Conservation (phyloP, 2,797 vertebrate species). For the Gobionotothen gibberifrons region DNA sequence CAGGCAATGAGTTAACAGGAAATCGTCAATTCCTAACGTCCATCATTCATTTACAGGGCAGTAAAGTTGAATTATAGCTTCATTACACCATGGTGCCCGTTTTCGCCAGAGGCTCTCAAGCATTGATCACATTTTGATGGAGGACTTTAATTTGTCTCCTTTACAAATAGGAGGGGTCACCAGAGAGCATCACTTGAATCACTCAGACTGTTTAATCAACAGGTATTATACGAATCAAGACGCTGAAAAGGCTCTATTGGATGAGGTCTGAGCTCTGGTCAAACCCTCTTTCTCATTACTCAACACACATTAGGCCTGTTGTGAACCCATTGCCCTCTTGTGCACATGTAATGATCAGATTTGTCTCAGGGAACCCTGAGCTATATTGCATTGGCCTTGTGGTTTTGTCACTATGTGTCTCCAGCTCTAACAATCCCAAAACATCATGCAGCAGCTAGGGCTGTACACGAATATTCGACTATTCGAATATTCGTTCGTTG, state of each 20-base stretch:
- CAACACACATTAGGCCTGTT: conserved; percentile 42
- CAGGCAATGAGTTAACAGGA: conserved; percentile 42
- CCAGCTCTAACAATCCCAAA: conserved; percentile 21
- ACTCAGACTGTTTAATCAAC: conserved; percentile 76
- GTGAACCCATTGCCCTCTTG: conserved; percentile 21
- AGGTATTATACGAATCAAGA: conserved; percentile 69
- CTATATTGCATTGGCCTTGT: conserved; percentile 22
- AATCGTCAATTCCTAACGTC: conserved; percentile 57
- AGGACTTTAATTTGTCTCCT: conserved; percentile 80
- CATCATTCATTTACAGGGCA: conserved; percentile 68
- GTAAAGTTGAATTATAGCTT: conserved; percentile 78
- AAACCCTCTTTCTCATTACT: conserved; percentile 55
- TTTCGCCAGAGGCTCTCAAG: conserved; percentile 70
- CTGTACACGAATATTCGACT: too few relatives aligned
- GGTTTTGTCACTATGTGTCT: not conserved
- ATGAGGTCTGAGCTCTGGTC: conserved; percentile 48
- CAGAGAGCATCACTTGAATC: conserved; percentile 66
- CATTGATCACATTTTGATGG: conserved; percentile 81
- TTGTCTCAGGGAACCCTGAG: conserved; percentile 34
- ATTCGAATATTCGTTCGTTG: too few relatives aligned
- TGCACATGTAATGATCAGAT: conserved; percentile 43
- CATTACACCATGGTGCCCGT: conserved; percentile 69
- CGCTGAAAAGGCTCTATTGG: conserved; percentile 57
- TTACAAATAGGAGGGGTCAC: conserved; percentile 78
- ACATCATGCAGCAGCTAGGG: not conserved